Base-by-base conservation (phyloP, 2,888 invertebrate species). In the Criorhina ranunculi region DNA sequence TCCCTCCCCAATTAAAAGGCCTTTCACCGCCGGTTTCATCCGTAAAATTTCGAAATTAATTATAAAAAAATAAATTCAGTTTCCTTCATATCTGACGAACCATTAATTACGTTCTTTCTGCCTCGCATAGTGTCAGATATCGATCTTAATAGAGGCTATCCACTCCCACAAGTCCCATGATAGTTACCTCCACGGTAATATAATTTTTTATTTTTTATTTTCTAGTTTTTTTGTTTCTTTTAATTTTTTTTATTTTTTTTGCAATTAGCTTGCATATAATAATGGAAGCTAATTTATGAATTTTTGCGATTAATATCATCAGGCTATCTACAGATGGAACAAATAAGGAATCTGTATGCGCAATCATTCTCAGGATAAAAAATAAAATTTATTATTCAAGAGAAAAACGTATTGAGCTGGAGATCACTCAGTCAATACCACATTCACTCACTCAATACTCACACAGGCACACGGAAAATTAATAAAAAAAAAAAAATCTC, bases 321-420 rank as follows among this genome's bases (percentile, higher is more conserved):
- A 80, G 85, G 85, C 85, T 85, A 85, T 85, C 85, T 85, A 85
- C 85, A 85, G 85, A 85, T 85, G 80, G 80, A 85, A 80, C 66
- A 82, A 72, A 66, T 64, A 82, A 73, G 40, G 67, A 79, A 29
- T 67, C 42, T 46, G 66, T 70, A 80, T 80, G 62, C 59, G 59
- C 73, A 83, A 33, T 79, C 69, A 83, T 57, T 79, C 79, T 31
- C 19, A 60, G 24, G 35, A 78, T 44, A 64, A 42, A 77, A 64
- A 59, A 35, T 3, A 49, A 19, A 42, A 51, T 24, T 24, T 46
- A 35, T 35, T 53, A 35, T 35, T 37, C 17, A 55, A 53, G 60
- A 69, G 57, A 5, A 24, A 55, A 29, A 40, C 12, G 40, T 51
- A 40, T 29, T 24, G 57, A 49, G 35, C 37, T 37, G 46, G 7